Conservation (phyloP, 2,113 vertebrate genomes). For the Saccopteryx bilineata region DNA sequence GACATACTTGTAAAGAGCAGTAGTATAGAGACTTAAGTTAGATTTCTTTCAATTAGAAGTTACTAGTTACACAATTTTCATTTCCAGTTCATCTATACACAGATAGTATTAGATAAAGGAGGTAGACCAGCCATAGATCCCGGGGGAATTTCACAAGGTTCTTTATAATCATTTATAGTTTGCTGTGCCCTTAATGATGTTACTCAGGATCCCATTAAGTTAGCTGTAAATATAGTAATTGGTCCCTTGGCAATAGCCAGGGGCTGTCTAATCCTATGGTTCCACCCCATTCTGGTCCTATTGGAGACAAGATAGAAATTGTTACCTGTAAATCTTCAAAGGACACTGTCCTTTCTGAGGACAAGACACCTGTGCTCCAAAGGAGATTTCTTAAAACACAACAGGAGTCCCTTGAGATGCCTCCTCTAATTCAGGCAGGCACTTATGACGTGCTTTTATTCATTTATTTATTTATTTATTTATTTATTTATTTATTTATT, state of each 20-base stretch:
- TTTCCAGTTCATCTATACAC: constrained; percentile 64
- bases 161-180: constrained; percentile 82
- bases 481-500: no score
- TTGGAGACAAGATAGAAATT: constrained; percentile 68
- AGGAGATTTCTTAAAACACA: constrained; percentile 61
- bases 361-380: not conserved
- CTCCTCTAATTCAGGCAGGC: not conserved
- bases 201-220: constrained; percentile 84
- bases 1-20: constrained; percentile 35
- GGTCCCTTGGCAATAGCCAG: constrained; percentile 74
- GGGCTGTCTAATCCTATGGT: constrained; percentile 37
- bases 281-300: constrained; percentile 57
- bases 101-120: constrained; percentile 72
- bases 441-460: no score
- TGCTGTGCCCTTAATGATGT: constrained; percentile 83
- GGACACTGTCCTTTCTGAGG: constrained; percentile 42
- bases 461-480: no score
- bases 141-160: constrained; percentile 80
- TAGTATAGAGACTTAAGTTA: constrained; percentile 49
- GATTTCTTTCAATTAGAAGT: constrained; percentile 69
- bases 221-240: constrained; percentile 83
- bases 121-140: constrained; percentile 62
- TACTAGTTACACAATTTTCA: constrained; percentile 70
- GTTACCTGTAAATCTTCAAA: constrained; percentile 64
- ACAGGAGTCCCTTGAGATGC: constrained; percentile 5